phyloP scores from a whole-genome alignment of 1,140 invertebrate species.

The Plutomurus gul region DNA sequence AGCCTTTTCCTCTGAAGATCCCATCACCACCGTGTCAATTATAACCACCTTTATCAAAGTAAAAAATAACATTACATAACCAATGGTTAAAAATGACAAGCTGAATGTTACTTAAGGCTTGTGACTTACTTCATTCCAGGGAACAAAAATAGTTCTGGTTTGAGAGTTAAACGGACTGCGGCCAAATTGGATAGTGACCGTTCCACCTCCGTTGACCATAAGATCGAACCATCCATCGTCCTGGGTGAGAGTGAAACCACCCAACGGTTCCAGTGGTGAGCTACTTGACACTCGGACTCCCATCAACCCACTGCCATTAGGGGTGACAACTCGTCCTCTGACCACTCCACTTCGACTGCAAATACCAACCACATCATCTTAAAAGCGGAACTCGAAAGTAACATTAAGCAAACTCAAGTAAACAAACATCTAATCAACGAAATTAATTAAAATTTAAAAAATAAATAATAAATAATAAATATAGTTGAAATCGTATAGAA shows the following conservation, averaged over 20 bases:
- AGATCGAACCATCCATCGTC: conserved; percentile 95
- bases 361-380: conserved; percentile 47
- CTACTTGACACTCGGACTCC: conserved; percentile 91
- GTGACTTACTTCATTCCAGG: conserved; percentile 87
- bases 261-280: conserved; percentile 80
- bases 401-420: no score
- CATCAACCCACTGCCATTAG: conserved; percentile 86
- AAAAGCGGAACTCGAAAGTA: neutral
- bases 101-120: neutral
- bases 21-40: conserved; percentile 84
- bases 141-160: conserved; percentile 88
- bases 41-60: conserved; percentile 75
- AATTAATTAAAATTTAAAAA: neutral
- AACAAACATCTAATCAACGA: neutral
- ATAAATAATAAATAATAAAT: no score
- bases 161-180: conserved; percentile 87
- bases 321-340: conserved; percentile 87
- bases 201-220: conserved; percentile 94
- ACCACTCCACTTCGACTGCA: conserved; percentile 93
- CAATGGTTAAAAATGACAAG: neutral
- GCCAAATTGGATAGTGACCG: conserved; percentile 91
- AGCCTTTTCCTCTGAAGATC: conserved; percentile 71
- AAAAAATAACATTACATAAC: conserved; percentile 13
- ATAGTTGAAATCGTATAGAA: no score
- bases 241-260: conserved; percentile 91